Conservation (phyloP, 2,113 vertebrate genomes). For the Paratilapia polleni region DNA sequence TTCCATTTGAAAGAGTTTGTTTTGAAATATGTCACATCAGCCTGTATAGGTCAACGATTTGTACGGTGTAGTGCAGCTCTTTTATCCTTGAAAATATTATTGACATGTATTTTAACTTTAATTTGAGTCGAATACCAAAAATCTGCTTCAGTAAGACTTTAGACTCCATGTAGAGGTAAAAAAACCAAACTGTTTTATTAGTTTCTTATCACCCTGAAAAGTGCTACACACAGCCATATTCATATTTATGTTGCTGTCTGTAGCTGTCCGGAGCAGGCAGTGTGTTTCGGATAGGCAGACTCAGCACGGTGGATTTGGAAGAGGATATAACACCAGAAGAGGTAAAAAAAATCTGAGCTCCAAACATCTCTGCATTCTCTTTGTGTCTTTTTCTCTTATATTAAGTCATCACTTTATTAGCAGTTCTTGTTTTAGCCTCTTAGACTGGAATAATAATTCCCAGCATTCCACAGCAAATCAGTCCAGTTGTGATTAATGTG, state of each 20-base stretch:
- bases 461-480: neutral
- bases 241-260: conserved; percentile 54
- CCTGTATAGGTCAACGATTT: too few relatives aligned
- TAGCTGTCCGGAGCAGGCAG: conserved; percentile 80
- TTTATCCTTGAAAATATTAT: too few relatives aligned
- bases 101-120: neutral
- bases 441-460: neutral
- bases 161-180: neutral
- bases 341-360: conserved; percentile 70
- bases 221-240: neutral
- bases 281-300: conserved; percentile 86
- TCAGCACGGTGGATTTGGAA: conserved; percentile 92
- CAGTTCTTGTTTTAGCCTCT: neutral
- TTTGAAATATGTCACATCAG: too few relatives aligned
- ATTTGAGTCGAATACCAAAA: neutral
- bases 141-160: neutral
- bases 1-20: too few relatives aligned
- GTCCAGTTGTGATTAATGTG: neutral
- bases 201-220: conserved; percentile 4
- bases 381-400: conserved; percentile 32
- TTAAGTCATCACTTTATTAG: conserved; percentile 9
- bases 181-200: neutral
- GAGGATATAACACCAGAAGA: conserved; percentile 83
- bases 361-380: neutral
- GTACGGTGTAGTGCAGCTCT: too few relatives aligned